Conservation (phyloP, 2,888 invertebrate species). For the Andrena minutula region DNA sequence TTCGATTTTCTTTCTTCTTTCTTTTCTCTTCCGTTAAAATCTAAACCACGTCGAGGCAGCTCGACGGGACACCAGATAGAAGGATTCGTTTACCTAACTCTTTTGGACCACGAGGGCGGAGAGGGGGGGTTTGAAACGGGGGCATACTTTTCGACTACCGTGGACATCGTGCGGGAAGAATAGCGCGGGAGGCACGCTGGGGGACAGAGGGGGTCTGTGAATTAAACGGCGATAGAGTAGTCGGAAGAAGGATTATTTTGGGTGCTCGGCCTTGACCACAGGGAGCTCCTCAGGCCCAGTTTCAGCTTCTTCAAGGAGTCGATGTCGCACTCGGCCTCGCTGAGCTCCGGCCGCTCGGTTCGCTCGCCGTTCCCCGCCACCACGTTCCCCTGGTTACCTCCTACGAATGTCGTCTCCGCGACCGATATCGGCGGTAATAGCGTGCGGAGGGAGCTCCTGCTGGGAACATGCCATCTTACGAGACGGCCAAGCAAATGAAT, state of each 20-base stretch:
- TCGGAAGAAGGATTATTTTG: conserved; percentile 89
- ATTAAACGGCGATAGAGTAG: conserved; percentile 91
- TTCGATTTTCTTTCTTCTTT: conserved; percentile 9
- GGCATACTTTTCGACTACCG: conserved; percentile 42
- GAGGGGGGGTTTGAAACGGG: neutral
- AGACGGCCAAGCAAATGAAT: conserved; percentile 44
- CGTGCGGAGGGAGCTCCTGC: conserved; percentile 87
- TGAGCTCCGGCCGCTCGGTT: conserved; percentile 87
- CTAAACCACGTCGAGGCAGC: conserved; percentile 38
- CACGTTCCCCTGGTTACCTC: conserved; percentile 77
- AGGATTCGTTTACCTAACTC: conserved; percentile 66
- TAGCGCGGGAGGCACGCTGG: conserved; percentile 38
- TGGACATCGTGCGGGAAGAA: conserved; percentile 28
- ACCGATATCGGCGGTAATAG: conserved; percentile 88
- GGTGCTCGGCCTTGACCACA: conserved; percentile 89
- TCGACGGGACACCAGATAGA: conserved; percentile 51
- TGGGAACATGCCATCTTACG: conserved; percentile 86
- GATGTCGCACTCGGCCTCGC: conserved; percentile 91
- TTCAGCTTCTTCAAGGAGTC: conserved; percentile 91
- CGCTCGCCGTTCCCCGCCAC: conserved; percentile 77
- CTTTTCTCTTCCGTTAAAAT: conserved; percentile 13
- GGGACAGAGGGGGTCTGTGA: conserved; percentile 7
- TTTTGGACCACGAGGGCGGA: conserved; percentile 62
- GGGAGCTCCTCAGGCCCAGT: conserved; percentile 89
- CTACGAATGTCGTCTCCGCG: conserved; percentile 87